Base-by-base conservation (phyloP, 2,113 vertebrate species). In the Phainopepla nitens region DNA sequence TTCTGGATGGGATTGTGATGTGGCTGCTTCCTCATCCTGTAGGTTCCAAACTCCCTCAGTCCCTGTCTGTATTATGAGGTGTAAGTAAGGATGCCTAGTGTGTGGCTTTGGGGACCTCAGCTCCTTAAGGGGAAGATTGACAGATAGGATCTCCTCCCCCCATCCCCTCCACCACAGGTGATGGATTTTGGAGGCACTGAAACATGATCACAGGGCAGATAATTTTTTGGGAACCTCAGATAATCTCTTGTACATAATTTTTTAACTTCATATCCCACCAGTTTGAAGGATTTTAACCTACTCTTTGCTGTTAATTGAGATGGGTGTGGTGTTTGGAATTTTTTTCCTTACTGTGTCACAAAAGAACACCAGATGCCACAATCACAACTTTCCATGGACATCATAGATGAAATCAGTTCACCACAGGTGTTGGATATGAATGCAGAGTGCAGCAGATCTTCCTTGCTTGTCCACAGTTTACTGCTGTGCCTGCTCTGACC, bases 351-450 rank as follows among this genome's bases (percentile, higher is more conserved):
- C 42, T 13, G 1, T 53, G 16, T 93, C 47, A 35, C n/a, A 41
- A 60, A 75, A 72, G 15, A 23, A 0, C 21, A 19, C 3, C 6
- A 22, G 60, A 33, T 16, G 4, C 51, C 19, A 25, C 57, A 86
- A 82, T 41, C 1, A 1, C 49, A 31, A 2, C 12, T 69, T 85
- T 72, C n/a, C 0, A 0, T 13, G 25, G 28, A 14, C n/a, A 47
- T 21, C 39, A 27, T 1, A 53, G 27, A 23, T 54, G 42, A 58
- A 87, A 75, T 24, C 47, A 24, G 15, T 50, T 82, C 29, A 47
- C 35, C 11, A 8, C 39, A 44, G 57, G 15, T 36, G 33, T 10
- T 62, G 49, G 23, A 23, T 64, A 0, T 44, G 49, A 64, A 22
- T 47, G 41, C 27, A 50, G 29, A 33, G 22, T 2, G 6, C 15